Evolutionary conservation across 2,888 invertebrate genomes (phyloP).

Genomic region (Folsomia manolachei): DNA sequence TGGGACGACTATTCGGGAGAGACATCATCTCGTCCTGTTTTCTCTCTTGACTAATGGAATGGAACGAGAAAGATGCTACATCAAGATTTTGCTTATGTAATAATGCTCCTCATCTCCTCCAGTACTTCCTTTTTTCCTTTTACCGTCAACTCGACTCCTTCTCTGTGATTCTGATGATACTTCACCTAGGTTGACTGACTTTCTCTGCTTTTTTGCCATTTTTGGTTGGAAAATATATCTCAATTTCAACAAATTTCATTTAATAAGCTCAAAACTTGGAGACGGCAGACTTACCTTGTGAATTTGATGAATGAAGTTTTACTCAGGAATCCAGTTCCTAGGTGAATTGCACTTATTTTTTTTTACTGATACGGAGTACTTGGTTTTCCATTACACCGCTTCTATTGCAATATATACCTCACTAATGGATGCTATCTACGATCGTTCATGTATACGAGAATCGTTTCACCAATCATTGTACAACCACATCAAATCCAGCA

Average conservation of each 20-base stretch:
- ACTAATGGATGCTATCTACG: too few species aligned
- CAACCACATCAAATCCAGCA: too few species aligned
- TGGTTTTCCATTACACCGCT: not conserved
- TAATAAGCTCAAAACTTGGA: slow-evolving; percentile 7
- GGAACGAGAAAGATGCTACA: slow-evolving; percentile 12
- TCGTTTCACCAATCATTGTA: too few species aligned
- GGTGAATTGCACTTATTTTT: too few species aligned
- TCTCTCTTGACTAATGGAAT: slow-evolving; percentile 21
- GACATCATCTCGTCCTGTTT: slow-evolving; percentile 9
- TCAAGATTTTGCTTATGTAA: slow-evolving; percentile 7
- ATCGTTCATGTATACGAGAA: too few species aligned
- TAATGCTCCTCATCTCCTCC: not conserved
- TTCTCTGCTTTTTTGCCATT: not conserved
- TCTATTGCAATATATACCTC: too few species aligned
- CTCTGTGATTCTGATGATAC: not conserved
- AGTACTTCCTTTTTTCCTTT: not conserved
- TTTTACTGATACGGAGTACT: too few species aligned
- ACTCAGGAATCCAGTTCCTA: too few species aligned
- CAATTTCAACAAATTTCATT: not conserved
- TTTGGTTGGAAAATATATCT: not conserved
- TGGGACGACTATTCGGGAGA: not conserved
- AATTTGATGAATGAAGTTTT: too few species aligned
- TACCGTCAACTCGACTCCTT: not conserved
- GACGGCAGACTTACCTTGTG: too few species aligned
- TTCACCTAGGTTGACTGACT: not conserved